phyloP scores from a whole-genome alignment of 2,797 vertebrate genomes.

The Pygocentrus nattereri region DNA sequence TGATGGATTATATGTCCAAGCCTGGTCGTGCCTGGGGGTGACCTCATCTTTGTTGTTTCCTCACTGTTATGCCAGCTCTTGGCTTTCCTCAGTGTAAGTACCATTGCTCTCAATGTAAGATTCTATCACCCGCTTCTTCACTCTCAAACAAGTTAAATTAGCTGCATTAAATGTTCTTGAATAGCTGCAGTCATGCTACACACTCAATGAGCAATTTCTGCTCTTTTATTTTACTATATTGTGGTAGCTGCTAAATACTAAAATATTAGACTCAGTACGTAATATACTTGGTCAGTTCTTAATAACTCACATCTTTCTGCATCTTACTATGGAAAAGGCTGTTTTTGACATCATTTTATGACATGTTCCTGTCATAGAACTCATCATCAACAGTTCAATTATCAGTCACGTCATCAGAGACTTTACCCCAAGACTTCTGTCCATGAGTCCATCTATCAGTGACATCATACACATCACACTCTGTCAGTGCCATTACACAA shows the following conservation, averaged over 20 bases:
- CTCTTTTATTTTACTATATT: slow-evolving; percentile 1
- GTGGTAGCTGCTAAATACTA: not conserved
- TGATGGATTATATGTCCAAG: slow-evolving; percentile 12
- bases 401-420: slow-evolving; percentile 54
- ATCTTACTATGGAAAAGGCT: slow-evolving; percentile 27
- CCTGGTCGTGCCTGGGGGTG: slow-evolving; percentile 34
- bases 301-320: not conserved
- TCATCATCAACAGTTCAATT: slow-evolving; percentile 28
- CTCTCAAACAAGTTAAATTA: slow-evolving; percentile 16
- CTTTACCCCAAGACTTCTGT: slow-evolving; percentile 34
- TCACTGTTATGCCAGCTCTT: slow-evolving; percentile 20
- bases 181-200: slow-evolving; percentile 2
- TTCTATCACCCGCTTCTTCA: not conserved
- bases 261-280: slow-evolving; percentile 4
- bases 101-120: slow-evolving; percentile 22
- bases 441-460: slow-evolving; percentile 30
- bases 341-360: slow-evolving; percentile 23
- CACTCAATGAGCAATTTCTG: not conserved
- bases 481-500: slow-evolving; percentile 39
- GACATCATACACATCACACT: slow-evolving; percentile 45
- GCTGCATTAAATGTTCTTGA: not conserved
- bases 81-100: slow-evolving; percentile 5
- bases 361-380: slow-evolving; percentile 38
- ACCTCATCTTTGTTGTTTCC: slow-evolving; percentile 44
- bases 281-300: slow-evolving; percentile 1